Conservation (phyloP, 2,113 vertebrate genomes). For the Perca fluviatilis region DNA sequence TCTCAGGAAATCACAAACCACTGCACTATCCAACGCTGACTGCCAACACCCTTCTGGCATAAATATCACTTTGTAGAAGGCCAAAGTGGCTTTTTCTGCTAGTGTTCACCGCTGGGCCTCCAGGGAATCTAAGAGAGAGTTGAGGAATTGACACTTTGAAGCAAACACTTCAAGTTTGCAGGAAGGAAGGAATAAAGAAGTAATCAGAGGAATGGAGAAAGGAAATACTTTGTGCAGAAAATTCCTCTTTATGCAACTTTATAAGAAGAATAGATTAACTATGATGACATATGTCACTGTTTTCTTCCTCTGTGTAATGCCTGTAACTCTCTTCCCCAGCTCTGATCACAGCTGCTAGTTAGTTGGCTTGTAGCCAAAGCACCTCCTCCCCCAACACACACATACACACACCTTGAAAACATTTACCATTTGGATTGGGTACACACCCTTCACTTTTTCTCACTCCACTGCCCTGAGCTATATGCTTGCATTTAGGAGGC, state of each 20-base stretch:
- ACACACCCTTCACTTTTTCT: conserved; percentile 42
- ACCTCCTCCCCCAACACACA: conserved; percentile 34
- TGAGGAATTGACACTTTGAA: conserved; percentile 49
- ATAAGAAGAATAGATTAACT: conserved; percentile 27
- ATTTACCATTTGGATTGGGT: conserved; percentile 38
- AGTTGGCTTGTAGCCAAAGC: conserved; percentile 64
- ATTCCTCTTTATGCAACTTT: background rate
- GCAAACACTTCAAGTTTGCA: conserved; percentile 40
- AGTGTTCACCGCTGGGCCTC: conserved; percentile 38
- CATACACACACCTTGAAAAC: conserved; percentile 44
- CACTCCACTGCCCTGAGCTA: conserved; percentile 25
- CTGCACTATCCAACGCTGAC: conserved; percentile 54
- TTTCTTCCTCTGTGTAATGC: conserved; percentile 49
- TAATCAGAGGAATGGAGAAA: background rate
- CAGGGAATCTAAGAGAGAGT: conserved; percentile 42
- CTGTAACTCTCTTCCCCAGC: conserved; percentile 41
- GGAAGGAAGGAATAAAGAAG: conserved; percentile 31
- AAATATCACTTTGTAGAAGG: conserved; percentile 68
- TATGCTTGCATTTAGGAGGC: conserved; percentile 20
- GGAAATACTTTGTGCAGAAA: background rate
- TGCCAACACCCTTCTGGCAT: conserved; percentile 70
- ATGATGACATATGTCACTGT: conserved; percentile 26
- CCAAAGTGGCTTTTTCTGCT: conserved; percentile 59
- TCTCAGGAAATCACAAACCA: conserved; percentile 75
- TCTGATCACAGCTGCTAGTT: conserved; percentile 58